Percentiles rank a stretch among this genome's conserved stretches.
Conservation (phyloP, 2,888 invertebrate species). For the Eugnorisma glareosa region DNA sequence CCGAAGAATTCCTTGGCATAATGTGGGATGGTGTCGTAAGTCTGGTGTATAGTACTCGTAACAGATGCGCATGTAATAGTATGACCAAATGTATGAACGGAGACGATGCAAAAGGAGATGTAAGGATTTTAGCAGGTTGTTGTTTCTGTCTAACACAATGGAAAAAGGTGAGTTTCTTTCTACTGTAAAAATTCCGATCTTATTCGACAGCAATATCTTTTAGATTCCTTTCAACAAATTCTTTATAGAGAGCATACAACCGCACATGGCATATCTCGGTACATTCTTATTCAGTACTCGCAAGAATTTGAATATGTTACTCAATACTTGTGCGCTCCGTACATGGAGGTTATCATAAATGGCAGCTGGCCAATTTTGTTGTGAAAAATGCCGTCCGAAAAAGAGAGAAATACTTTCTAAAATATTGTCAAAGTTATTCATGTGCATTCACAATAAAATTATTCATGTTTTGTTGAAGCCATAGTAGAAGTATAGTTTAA, state of each 20-base stretch:
- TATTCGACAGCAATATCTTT: background rate
- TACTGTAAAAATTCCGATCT: background rate
- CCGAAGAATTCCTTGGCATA: background rate
- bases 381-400: conserved; percentile 22
- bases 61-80: background rate
- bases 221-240: conserved; percentile 18
- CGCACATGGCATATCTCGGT: background rate
- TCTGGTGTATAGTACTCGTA: background rate
- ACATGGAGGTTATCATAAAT: conserved; percentile 34
- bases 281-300: conserved; percentile 30
- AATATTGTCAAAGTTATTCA: conserved; percentile 30
- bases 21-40: background rate
- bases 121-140: background rate
- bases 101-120: background rate
- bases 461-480: conserved; percentile 5
- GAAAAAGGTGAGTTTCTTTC: background rate
- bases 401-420: conserved; percentile 20
- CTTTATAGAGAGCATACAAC: background rate
- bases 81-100: background rate
- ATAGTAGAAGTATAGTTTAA: background rate
- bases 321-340: conserved; percentile 5
- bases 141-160: background rate
- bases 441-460: background rate
- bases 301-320: conserved; percentile 45
- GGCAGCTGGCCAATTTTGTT: conserved; percentile 44